A percentile compares a stretch with the other conserved stretches of the same genome.
These are phyloP conservation scores for Platycercus adscitus DNA, from an alignment of 2,113 vertebrate species.

Conservation along the genomic window DNA sequence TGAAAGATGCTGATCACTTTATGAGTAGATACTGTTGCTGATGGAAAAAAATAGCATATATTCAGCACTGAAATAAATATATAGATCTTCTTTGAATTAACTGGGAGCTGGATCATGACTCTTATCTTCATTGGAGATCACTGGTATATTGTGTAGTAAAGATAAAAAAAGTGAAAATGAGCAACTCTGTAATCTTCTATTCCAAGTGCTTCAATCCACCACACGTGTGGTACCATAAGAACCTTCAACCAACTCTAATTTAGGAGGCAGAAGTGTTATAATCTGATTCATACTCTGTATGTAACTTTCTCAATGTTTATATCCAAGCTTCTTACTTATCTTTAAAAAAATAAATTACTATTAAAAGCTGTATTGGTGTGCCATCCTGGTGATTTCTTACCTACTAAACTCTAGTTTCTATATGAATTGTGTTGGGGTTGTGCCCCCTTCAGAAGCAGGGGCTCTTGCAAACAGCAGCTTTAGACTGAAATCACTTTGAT, in stretches of 20 bases:
- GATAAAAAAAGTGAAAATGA: background rate
- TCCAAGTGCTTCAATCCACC: background rate
- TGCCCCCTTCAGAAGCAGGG: background rate
- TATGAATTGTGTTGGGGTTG: background rate
- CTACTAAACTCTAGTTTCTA: background rate
- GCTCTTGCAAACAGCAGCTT: background rate
- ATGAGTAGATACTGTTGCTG: background rate
- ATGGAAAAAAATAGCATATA: background rate
- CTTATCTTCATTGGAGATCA: background rate
- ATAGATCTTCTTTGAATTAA: background rate
- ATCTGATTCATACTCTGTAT: background rate
- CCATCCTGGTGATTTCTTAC: too few relatives aligned
- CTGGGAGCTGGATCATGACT: background rate
- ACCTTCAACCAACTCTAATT: background rate
- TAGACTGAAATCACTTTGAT: background rate
- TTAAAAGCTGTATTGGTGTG: background rate
- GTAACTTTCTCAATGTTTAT: background rate
- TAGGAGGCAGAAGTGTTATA: background rate
- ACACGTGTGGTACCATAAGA: rapidly evolving
- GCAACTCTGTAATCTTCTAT: background rate
- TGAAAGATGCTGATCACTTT: background rate
- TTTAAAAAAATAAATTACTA: background rate
- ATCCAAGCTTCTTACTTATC: rapidly evolving
- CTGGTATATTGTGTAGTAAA: background rate
- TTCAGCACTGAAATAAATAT: background rate